A percentile compares a stretch with the other conserved stretches of the same genome.
These are phyloP conservation scores for Nilaparvata lugens DNA, from an alignment of 1,140 invertebrate species.

Conservation along the genomic window DNA sequence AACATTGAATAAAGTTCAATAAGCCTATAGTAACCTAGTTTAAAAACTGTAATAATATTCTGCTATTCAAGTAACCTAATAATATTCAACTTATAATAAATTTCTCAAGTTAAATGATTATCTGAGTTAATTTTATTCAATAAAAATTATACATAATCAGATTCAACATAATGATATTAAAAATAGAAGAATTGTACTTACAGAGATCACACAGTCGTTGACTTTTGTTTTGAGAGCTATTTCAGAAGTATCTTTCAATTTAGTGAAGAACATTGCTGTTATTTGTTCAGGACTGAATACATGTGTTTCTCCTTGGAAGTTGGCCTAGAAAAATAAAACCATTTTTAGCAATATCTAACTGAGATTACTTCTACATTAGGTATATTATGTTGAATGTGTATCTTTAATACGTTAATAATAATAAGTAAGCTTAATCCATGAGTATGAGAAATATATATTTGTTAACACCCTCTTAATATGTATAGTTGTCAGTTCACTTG, in stretches of 20 bases:
- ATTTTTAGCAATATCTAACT: constrained; percentile 11
- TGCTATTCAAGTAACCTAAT: too few species aligned
- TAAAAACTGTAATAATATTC: too few species aligned
- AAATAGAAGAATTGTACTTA: constrained; percentile 32
- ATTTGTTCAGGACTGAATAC: constrained; percentile 91
- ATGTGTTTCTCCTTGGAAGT: constrained; percentile 77
- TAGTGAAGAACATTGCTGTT: constrained; percentile 93
- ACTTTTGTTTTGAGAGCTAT: constrained; percentile 79
- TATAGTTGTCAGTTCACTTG: too few species aligned
- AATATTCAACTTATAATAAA: too few species aligned
- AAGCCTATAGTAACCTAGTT: too few species aligned
- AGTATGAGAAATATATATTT: too few species aligned
- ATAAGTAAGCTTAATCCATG: background rate
- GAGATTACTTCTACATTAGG: too few species aligned
- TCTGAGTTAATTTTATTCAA: too few species aligned
- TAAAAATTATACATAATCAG: too few species aligned
- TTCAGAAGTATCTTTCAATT: constrained; percentile 88
- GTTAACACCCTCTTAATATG: too few species aligned
- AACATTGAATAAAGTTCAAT: too few species aligned
- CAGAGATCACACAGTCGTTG: constrained; percentile 95
- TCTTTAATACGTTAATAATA: background rate
- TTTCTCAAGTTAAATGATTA: background rate
- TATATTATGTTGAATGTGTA: background rate
- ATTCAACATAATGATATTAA: too few species aligned
- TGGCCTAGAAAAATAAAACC: constrained; percentile 48